Evolutionary conservation across 2,888 invertebrate genomes (phyloP), one percentile per base, ranked within the genome.

Genomic region (Stenotaenia linearis): DNA sequence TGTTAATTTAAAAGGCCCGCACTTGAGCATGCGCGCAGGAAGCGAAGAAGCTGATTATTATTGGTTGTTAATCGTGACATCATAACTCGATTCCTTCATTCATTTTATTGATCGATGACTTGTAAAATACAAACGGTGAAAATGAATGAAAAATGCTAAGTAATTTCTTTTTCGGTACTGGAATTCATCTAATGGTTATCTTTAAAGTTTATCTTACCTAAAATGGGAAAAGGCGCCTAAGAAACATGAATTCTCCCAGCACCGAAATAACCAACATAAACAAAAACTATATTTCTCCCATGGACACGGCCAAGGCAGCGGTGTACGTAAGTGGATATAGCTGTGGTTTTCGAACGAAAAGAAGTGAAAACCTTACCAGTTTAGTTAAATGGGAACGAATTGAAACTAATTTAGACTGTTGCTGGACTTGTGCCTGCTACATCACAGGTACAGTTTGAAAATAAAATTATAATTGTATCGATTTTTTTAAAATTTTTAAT

Each of bases 361-460:
- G 74, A 28, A 4, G 1, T 30, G 74, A 74, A 74, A 30, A 28
- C 15, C 74, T 30, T n/a, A 74, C 74, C 28, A 74, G n/a, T 74
- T 30, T 74, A 12, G 28, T 28, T n/a, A 74, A 74, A 74, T 74
- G 74, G 74, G 30, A 76, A 23, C 45, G 21, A 21, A 40, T 45
- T 4, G 21, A 37, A 21, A 23, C 28, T 12, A 76, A 21, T 40
- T 45, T 79, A 21, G 61, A 32, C 32, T 21, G 79, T 37, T 80
- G 78, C 12, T 80, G 80, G 80, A 80, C 45, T 45, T 75, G 50
- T 6, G 23, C 79, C 0, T 79, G 79, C 45, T 79, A 77, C 28
- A 18, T 80, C 25, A 21, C 69, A n/a, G 80, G 80, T 80, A 56
- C 75, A 45, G 35, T 9, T 5, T 15, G 12, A 1, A 30, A 30